A percentile compares a stretch with the other conserved stretches of the same genome.
Evolutionary conservation across 2,113 vertebrate genomes (phyloP).

Genomic region (Mungos mungo): DNA sequence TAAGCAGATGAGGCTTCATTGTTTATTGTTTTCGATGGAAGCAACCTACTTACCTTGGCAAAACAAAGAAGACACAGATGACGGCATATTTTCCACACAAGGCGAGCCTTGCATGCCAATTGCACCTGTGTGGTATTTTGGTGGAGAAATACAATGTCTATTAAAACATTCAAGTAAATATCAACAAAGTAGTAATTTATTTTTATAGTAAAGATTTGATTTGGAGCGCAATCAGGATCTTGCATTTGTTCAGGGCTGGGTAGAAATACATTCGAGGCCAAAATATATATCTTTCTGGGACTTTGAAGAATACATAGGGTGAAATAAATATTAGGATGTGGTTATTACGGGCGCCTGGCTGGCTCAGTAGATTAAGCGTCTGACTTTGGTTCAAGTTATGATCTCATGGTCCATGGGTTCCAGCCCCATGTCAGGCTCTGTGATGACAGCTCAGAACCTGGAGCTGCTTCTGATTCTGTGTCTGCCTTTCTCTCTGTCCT

Average conservation of each 20-base stretch:
- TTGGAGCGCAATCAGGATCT: not conserved
- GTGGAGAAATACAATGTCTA: not conserved
- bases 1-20: not conserved
- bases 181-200: not conserved
- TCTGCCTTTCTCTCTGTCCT: too few species aligned
- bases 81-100: accelerated
- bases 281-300: not conserved
- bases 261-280: not conserved
- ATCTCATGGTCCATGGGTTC: too few species aligned
- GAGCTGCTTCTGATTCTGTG: too few species aligned
- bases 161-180: not conserved
- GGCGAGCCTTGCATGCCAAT: accelerated
- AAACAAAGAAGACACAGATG: not conserved
- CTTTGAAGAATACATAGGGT: not conserved
- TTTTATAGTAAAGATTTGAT: not conserved
- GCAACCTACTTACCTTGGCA: not conserved
- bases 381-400: too few species aligned
- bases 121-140: not conserved
- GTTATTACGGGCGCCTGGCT: too few species aligned
- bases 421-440: too few species aligned
- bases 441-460: too few species aligned
- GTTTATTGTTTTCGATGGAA: not conserved
- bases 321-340: not conserved
- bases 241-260: not conserved
- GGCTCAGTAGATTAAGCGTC: too few species aligned